Conservation (phyloP, 2,113 vertebrate species). For the Lagopus muta region DNA sequence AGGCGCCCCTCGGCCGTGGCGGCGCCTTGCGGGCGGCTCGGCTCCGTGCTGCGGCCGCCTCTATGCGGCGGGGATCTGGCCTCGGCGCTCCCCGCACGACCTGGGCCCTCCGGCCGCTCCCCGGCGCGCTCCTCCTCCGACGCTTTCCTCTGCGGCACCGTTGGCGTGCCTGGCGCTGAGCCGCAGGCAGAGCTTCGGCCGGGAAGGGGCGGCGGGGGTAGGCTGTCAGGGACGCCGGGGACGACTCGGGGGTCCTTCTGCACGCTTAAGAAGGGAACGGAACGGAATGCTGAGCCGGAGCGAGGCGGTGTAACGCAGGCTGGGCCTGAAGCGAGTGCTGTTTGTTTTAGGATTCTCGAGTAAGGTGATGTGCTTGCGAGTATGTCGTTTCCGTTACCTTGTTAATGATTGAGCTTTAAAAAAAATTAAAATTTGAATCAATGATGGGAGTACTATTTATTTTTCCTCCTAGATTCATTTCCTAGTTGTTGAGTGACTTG, state of each 20-base stretch:
- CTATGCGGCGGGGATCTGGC: too few species aligned
- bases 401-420: background rate
- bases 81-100: background rate
- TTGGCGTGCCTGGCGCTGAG: background rate
- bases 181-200: background rate
- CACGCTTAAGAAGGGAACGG: accelerated
- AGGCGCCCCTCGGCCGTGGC: too few species aligned
- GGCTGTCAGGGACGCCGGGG: background rate
- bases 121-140: too few species aligned
- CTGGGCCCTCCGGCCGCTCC: too few species aligned
- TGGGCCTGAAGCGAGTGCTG: background rate
- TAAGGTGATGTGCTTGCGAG: background rate
- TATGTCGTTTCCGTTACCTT: background rate
- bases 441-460: background rate
- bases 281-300: background rate
- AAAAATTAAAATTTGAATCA: too few species aligned
- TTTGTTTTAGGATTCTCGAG: background rate
- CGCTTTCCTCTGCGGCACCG: too few species aligned
- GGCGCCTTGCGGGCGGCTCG: too few species aligned
- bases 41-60: too few species aligned
- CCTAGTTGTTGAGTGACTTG: background rate
- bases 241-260: accelerated
- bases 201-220: accelerated
- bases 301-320: background rate
- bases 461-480: background rate